A percentile compares a stretch with the other conserved stretches of the same genome.
These are phyloP conservation scores for Muntiacus muntjak DNA, from an alignment of 2,113 vertebrate genomes.

Conservation along the genomic window DNA sequence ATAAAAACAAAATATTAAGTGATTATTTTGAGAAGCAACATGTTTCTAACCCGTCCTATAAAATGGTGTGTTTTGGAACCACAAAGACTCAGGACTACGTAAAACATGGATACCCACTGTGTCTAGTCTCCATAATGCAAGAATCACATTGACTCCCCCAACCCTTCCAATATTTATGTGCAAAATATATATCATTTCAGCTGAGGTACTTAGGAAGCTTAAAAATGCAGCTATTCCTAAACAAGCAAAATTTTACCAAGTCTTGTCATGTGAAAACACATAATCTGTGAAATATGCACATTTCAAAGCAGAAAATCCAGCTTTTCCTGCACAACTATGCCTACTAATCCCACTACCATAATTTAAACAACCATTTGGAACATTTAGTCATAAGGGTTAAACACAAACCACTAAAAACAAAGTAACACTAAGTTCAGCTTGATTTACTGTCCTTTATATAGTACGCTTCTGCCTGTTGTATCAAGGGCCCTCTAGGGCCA, in stretches of 20 bases:
- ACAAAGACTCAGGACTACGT: background rate
- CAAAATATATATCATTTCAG: slow-evolving; percentile 8
- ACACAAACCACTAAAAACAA: slow-evolving; percentile 20
- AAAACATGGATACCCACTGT: background rate
- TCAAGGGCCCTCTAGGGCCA: background rate
- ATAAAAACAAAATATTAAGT: slow-evolving; percentile 36
- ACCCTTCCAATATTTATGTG: background rate
- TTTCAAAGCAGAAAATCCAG: background rate
- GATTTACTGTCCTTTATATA: background rate
- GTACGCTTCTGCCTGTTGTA: background rate
- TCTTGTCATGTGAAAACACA: background rate
- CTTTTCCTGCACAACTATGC: background rate
- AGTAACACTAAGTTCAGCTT: background rate
- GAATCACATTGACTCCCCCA: background rate
- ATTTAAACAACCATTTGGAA: background rate
- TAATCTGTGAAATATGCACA: background rate
- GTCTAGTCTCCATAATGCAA: background rate
- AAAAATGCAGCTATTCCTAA: background rate
- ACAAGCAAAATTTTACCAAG: background rate
- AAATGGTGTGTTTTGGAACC: background rate
- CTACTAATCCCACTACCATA: background rate
- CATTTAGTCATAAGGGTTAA: background rate
- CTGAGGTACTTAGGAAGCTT: background rate
- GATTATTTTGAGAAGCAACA: background rate
- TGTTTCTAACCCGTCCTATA: background rate